Evolutionary conservation across 2,797 vertebrate genomes (phyloP), one percentile per base, ranked within the genome.

Genomic region (Geotrypetes seraphini): DNA sequence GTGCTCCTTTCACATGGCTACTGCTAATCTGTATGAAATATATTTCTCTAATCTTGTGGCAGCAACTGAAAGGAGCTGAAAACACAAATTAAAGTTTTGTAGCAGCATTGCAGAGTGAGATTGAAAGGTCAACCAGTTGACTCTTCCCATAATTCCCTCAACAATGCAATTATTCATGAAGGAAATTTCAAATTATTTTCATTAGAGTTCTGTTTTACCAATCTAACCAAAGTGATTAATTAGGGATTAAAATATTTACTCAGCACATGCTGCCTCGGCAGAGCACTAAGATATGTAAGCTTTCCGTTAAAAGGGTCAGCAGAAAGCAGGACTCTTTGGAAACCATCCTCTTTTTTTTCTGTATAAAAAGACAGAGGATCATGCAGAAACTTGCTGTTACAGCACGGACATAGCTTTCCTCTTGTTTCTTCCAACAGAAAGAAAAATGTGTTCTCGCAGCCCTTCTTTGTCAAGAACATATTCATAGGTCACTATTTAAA

Each of bases 221-320:
- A 81, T 83, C 89, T 88, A 88, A 83, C 89, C 89, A 89, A 91
- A 91, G 91, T 94, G 89, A 96, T 94, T 94, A 97, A 91, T 90
- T 90, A 85, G 73, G 93, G 92, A 96, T 96, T 96, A 94, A 96
- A 94, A 96, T 96, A 95, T 96, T 96, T 97, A 91, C 91, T 89
- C 86, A 86, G 86, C 89, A 92, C 92, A 95, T 92, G 91, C 88
- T 88, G 86, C 81, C 85, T 86, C 89, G 86, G 87, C 87, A 86
- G 73, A 19, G 74, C 61, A 49, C 63, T 73, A 58, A 82, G 81
- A 85, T 84, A 83, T 81, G 83, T 81, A 81, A 84, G 77, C 73
- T 56, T 71, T 67, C 68, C 69, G 63, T 75, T 79, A 78, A 83
- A 84, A 73, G 75, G 80, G 78, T 82, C 81, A 83, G 73, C 68